A percentile compares a stretch with the other conserved stretches of the same genome.
Conservation (phyloP, 1,140 invertebrate species). For the Apolygus lucorum region DNA sequence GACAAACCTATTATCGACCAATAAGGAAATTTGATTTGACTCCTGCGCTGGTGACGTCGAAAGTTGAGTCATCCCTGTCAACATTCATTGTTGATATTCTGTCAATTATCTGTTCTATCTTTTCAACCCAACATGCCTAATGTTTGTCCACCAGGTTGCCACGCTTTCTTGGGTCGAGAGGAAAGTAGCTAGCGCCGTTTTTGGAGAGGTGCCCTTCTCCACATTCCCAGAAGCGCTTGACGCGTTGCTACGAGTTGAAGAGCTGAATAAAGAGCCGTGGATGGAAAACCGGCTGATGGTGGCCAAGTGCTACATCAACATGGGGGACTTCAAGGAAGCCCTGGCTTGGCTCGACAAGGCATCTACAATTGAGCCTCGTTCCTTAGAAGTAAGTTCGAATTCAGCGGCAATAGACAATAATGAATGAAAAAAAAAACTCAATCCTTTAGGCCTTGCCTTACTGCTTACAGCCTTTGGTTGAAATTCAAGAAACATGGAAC, state of each 20-base stretch:
- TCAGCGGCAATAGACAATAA: too few relatives aligned
- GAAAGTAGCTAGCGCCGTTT: conserved; percentile 60
- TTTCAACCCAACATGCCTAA: too few relatives aligned
- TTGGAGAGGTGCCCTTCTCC: conserved; percentile 53
- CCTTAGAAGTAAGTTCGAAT: conserved; percentile 30
- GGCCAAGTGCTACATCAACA: conserved; percentile 54
- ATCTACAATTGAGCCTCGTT: conserved; percentile 25
- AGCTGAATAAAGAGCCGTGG: conserved; percentile 49
- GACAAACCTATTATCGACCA: too few relatives aligned
- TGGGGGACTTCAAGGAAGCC: conserved; percentile 45
- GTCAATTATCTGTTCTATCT: too few relatives aligned
- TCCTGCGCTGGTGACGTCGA: too few relatives aligned
- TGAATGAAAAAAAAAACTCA: too few relatives aligned
- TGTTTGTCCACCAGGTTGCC: conserved; percentile 43
- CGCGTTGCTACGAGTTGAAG: conserved; percentile 55
- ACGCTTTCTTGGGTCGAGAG: conserved; percentile 58
- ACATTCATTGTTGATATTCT: too few relatives aligned
- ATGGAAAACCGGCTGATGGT: conserved; percentile 62
- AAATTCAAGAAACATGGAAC: too few relatives aligned
- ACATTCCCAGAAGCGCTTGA: conserved; percentile 57
- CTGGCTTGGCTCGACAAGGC: conserved; percentile 49
- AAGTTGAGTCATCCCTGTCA: too few relatives aligned
- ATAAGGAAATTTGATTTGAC: too few relatives aligned
- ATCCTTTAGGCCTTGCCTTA: too few relatives aligned
- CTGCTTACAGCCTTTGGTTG: too few relatives aligned